Base-by-base conservation (phyloP, 2,888 invertebrate genomes). In the Drosophila multiciliata region DNA sequence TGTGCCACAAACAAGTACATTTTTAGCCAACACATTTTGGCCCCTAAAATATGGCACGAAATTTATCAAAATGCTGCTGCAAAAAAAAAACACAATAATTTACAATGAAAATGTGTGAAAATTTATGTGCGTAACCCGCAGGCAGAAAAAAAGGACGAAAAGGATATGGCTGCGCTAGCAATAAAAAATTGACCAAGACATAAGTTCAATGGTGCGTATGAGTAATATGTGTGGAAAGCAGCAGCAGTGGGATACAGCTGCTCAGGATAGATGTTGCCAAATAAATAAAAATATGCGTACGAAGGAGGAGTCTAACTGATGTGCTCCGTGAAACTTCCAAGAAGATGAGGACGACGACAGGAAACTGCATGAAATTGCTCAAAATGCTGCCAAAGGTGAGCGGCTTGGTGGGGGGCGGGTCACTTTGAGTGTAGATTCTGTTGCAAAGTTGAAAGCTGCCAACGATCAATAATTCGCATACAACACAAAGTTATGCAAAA, bases 111-210 rank as follows among this genome's bases (percentile, higher is more conserved):
- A 87, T 84, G 66, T 86, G 84, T 73, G 82, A 70, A 80, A 85
- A 81, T 76, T 55, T 64, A 82, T 74, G 70, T 59, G 55, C 61
- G 73, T 50, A 59, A 49, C 53, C 26, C 58, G 54, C n/a, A 60
- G 26, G 26, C 26, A n/a, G 3, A 17, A 35, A 54, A 38, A 15
- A 45, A 15, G 54, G 23, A 17, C 3, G 3, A 49, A 17, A 17
- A 38, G 38, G 38, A 23, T 45, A 45, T n/a, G 36, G 62, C 45
- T 40, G 32, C 57, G 66, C 49, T 70, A 70, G 62, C 38, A 60
- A 68, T 77, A 84, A 83, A 83, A 83, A 83, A 85, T 79, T 85
- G 85, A 85, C 83, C 83, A 79, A 79, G 79, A 74, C 85, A 83
- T 85, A 83, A 81, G 81, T 79, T 85, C 74, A 83, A 83, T 83